phyloP scores from a whole-genome alignment of 2,888 invertebrate species.

The Petrophora chlorosata region DNA sequence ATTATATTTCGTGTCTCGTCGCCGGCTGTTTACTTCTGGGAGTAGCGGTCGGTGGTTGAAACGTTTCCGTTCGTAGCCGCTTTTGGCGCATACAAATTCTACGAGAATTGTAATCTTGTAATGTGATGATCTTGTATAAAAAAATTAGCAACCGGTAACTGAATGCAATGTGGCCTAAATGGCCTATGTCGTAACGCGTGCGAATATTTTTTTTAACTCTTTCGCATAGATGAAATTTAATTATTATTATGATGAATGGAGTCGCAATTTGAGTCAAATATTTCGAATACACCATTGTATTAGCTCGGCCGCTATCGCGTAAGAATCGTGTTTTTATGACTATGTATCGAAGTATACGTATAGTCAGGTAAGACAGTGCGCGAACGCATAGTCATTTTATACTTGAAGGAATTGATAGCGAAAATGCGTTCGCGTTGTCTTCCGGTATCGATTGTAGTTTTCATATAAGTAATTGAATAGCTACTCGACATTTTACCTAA shows the following conservation, averaged over 20 bases:
- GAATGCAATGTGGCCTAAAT: constrained; percentile 2
- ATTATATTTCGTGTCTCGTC: constrained; percentile 33
- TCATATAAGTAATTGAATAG: constrained; percentile 8
- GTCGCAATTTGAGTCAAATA: neutral
- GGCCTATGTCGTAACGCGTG: constrained; percentile 11
- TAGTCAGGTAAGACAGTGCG: constrained; percentile 9
- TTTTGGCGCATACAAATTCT: neutral
- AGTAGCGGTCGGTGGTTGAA: neutral
- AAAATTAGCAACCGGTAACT: constrained; percentile 17
- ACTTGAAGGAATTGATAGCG: constrained; percentile 24
- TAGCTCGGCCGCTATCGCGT: constrained; percentile 3
- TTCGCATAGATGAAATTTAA: neutral
- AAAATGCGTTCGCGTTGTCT: constrained; percentile 2
- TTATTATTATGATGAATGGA: constrained; percentile 4
- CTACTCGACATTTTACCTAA: constrained; percentile 3
- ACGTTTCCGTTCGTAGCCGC: no score
- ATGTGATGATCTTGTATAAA: neutral
- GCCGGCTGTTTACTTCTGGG: constrained; percentile 19
- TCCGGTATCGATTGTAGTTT: neutral
- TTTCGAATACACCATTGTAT: constrained; percentile 13
- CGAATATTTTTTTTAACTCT: neutral
- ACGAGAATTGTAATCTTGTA: neutral
- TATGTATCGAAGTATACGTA: neutral
- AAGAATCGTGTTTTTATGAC: constrained; percentile 22
- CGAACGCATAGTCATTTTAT: constrained; percentile 18